Percentiles rank a stretch among this genome's conserved stretches.
Evolutionary conservation across 2,113 vertebrate genomes (phyloP).

Genomic region (Sakesphorus luctuosus): DNA sequence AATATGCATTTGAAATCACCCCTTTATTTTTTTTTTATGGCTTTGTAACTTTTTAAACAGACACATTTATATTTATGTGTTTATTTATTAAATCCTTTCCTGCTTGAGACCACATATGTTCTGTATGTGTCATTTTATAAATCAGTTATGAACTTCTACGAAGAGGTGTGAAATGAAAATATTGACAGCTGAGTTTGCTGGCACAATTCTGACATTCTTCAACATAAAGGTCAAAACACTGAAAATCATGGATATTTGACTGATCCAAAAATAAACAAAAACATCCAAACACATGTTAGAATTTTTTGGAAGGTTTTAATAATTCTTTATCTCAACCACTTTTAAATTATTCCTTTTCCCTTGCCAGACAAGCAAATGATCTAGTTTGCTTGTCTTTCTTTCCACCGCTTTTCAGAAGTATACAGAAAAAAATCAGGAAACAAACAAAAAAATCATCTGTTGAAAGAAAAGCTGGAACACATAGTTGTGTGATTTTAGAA

Average conservation of each 20-base stretch:
- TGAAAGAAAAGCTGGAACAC: background rate
- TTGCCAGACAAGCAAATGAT: background rate
- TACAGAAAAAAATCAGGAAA: background rate
- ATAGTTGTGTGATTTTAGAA: background rate
- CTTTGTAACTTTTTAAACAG: constrained; percentile 20
- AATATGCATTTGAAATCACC: background rate
- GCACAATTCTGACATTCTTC: constrained; percentile 35
- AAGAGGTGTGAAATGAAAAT: constrained; percentile 66
- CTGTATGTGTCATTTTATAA: constrained; percentile 49
- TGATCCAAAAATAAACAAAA: constrained; percentile 43
- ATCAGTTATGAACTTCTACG: constrained; percentile 37
- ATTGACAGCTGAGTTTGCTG: constrained; percentile 52
- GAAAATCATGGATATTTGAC: constrained; percentile 36
- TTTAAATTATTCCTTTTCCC: background rate
- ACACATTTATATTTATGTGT: constrained; percentile 30
- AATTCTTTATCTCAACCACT: background rate
- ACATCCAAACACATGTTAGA: background rate
- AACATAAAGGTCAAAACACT: constrained; percentile 38
- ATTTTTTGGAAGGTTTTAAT: constrained; percentile 12
- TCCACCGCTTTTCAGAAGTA: background rate
- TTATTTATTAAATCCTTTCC: constrained; percentile 50
- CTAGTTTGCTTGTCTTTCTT: background rate
- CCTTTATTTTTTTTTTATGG: background rate
- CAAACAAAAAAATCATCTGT: background rate
- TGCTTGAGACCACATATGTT: constrained; percentile 45